Conservation (phyloP, 2,113 vertebrate species). For the Phrynocephalus versicolor region DNA sequence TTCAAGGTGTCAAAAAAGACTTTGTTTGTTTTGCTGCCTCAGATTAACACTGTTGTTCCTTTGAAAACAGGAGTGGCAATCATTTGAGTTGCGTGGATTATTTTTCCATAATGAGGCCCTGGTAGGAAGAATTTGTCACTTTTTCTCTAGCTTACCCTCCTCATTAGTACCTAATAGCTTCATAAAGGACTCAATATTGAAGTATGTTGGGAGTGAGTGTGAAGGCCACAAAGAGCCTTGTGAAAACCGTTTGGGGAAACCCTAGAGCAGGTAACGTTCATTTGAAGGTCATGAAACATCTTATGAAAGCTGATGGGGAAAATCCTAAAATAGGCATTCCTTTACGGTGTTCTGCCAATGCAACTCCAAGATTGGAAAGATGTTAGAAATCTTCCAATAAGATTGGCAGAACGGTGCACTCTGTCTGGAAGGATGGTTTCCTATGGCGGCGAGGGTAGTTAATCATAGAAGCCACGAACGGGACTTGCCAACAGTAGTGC, state of each 20-base stretch:
- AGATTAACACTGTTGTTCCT: too few relatives aligned
- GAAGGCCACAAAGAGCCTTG: neutral
- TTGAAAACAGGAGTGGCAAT: neutral
- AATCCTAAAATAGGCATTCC: neutral
- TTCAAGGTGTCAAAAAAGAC: too few relatives aligned
- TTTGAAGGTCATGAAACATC: neutral
- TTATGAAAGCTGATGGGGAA: neutral
- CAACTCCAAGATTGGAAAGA: neutral
- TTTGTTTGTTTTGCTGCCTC: too few relatives aligned
- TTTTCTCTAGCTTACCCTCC: neutral
- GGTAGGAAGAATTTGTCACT: neutral
- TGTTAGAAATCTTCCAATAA: neutral
- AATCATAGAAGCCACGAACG: neutral
- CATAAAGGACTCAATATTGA: neutral
- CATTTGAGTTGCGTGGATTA: too few relatives aligned
- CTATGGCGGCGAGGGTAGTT: neutral
- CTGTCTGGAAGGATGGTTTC: neutral
- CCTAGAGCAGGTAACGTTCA: neutral
- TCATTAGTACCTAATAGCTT: neutral
- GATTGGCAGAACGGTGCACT: neutral
- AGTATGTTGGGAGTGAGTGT: neutral
- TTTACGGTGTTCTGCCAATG: neutral
- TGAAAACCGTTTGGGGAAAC: neutral
- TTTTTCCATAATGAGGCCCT: neutral
- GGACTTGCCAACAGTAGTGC: neutral